Conservation (phyloP, 2,113 vertebrate genomes). For the Pogona vitticeps region DNA sequence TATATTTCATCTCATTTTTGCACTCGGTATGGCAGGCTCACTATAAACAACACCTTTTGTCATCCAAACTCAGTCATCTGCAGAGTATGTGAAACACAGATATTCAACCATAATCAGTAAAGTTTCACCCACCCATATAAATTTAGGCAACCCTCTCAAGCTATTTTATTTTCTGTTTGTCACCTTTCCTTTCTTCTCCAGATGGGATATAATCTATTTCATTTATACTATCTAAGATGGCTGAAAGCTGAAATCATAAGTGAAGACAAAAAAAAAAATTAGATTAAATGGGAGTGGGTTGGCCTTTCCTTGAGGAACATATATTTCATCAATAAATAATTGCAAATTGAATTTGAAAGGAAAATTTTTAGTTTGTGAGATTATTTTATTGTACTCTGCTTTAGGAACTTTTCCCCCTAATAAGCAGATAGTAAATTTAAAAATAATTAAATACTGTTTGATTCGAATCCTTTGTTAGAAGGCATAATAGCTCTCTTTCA, state of each 20-base stretch:
- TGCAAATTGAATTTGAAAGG: background rate
- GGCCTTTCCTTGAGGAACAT: slow-evolving; percentile 44
- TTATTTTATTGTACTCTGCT: slow-evolving; percentile 3
- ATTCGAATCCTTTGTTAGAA: background rate
- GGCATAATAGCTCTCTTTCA: slow-evolving; percentile 46
- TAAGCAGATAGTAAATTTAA: background rate
- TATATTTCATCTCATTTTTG: slow-evolving; percentile 92
- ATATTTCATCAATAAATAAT: slow-evolving; percentile 35
- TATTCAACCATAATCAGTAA: slow-evolving; percentile 43
- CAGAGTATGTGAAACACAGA: slow-evolving; percentile 45
- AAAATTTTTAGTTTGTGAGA: fast-evolving
- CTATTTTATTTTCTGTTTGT: slow-evolving; percentile 43
- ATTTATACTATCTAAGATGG: slow-evolving; percentile 61
- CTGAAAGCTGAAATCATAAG: slow-evolving; percentile 45
- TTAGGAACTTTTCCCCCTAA: background rate
- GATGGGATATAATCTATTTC: slow-evolving; percentile 57
- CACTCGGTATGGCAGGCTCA: slow-evolving; percentile 68
- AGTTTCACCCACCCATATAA: slow-evolving; percentile 43
- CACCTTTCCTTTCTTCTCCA: slow-evolving; percentile 38
- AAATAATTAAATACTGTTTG: background rate
- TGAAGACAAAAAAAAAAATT: slow-evolving; percentile 54
- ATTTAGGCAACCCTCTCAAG: slow-evolving; percentile 49
- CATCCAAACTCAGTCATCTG: slow-evolving; percentile 66
- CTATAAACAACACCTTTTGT: slow-evolving; percentile 72
- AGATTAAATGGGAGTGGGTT: slow-evolving; percentile 56